phyloP scores from a whole-genome alignment of 2,797 vertebrate genomes.

The Martes flavigula region DNA sequence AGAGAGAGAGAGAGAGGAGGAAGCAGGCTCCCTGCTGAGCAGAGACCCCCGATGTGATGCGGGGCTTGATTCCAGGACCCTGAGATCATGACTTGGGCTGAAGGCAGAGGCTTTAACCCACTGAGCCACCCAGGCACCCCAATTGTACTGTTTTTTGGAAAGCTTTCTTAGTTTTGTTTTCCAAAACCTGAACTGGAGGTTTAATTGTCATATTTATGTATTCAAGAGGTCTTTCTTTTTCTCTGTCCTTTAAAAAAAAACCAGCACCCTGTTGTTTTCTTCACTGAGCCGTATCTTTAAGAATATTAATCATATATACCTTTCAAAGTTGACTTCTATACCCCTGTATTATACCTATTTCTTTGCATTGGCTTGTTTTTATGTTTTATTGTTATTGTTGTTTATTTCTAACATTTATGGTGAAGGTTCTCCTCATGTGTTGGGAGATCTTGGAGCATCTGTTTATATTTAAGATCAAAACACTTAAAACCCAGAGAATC shows the following conservation, averaged over 20 bases:
- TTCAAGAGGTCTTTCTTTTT: neutral
- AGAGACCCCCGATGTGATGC: too few relatives aligned
- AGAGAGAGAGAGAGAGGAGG: too few relatives aligned
- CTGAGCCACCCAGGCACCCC: too few relatives aligned
- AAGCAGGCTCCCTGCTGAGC: too few relatives aligned
- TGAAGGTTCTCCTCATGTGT: neutral
- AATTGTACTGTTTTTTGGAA: neutral
- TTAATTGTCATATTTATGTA: neutral
- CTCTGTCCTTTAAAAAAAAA: neutral
- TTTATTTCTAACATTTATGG: neutral
- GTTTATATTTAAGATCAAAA: neutral
- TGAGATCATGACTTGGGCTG: too few relatives aligned
- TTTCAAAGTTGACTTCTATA: neutral
- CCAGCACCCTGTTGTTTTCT: neutral
- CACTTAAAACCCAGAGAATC: neutral
- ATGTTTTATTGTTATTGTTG: neutral
- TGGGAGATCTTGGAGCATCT: neutral
- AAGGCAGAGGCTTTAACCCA: too few relatives aligned
- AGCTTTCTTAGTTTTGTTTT: neutral
- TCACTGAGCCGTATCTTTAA: neutral
- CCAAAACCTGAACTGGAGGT: neutral
- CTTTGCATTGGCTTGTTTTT: neutral
- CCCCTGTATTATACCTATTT: neutral
- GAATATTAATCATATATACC: neutral
- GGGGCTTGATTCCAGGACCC: too few relatives aligned